These are phyloP conservation scores for Apteryx mantelli DNA, from an alignment of 2,113 vertebrate species.

Conservation along the genomic window DNA sequence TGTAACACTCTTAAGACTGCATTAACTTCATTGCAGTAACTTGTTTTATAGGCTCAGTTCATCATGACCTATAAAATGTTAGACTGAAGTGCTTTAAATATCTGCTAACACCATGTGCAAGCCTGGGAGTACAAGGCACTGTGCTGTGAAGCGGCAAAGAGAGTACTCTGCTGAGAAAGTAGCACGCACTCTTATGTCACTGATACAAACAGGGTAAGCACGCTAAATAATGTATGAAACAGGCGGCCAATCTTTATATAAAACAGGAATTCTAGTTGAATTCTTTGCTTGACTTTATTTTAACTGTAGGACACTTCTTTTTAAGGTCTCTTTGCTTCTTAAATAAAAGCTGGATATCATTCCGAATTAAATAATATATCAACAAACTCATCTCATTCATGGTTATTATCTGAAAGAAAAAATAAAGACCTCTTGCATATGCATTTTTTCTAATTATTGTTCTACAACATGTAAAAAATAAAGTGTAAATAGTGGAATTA, in stretches of 20 bases:
- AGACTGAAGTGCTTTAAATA: conserved; percentile 86
- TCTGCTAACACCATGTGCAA: conserved; percentile 77
- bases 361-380: background rate
- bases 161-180: conserved; percentile 78
- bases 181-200: conserved; percentile 79
- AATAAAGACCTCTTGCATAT: background rate
- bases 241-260: conserved; percentile 32
- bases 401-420: background rate
- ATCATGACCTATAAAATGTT: conserved; percentile 85
- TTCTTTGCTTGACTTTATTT: background rate
- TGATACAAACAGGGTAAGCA: conserved; percentile 85
- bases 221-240: conserved; percentile 77
- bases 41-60: conserved; percentile 75
- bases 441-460: conserved; percentile 21
- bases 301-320: fast-evolving
- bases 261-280: background rate
- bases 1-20: conserved; percentile 58
- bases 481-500: conserved; percentile 21
- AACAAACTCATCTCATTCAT: background rate
- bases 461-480: background rate
- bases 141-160: conserved; percentile 82
- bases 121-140: conserved; percentile 76
- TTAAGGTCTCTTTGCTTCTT: background rate
- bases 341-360: background rate
- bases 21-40: conserved; percentile 70